Conservation (phyloP, 2,888 invertebrate species). For the Cremastobaeus sp. region DNA sequence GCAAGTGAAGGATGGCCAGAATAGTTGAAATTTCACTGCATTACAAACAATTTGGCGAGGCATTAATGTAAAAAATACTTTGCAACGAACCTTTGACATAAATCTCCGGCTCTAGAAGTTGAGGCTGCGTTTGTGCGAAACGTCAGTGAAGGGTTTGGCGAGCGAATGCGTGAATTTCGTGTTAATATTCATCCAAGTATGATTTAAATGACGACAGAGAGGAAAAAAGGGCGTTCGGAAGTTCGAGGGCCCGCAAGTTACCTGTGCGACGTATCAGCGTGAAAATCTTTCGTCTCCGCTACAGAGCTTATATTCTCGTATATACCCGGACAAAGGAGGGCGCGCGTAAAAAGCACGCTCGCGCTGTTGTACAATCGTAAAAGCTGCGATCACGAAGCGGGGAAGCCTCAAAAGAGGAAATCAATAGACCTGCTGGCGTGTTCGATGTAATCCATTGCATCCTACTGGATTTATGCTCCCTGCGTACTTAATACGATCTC, state of each 20-base stretch:
- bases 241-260: conserved; percentile 52
- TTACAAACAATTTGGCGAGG: too few relatives aligned
- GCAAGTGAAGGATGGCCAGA: too few relatives aligned
- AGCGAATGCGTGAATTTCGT: too few relatives aligned
- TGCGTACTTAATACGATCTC: conserved; percentile 46
- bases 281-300: conserved; percentile 57
- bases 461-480: conserved; percentile 51
- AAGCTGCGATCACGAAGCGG: conserved; percentile 46
- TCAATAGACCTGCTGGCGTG: conserved; percentile 58
- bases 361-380: conserved; percentile 60
- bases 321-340: conserved; percentile 48
- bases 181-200: conserved; percentile 39
- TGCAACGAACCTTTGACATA: conserved; percentile 3
- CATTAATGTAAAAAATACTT: conserved; percentile 1
- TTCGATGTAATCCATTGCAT: conserved; percentile 55
- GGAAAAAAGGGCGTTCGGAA: conserved; percentile 26
- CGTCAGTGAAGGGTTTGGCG: conserved; percentile 10
- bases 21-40: too few relatives aligned
- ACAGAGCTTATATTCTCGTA: conserved; percentile 49
- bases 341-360: conserved; percentile 57
- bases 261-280: conserved; percentile 55
- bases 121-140: conserved; percentile 2
- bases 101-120: background rate
- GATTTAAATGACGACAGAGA: conserved; percentile 26
- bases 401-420: conserved; percentile 60